Base-by-base conservation (phyloP, 2,113 vertebrate genomes). In the Salminus brasiliensis region DNA sequence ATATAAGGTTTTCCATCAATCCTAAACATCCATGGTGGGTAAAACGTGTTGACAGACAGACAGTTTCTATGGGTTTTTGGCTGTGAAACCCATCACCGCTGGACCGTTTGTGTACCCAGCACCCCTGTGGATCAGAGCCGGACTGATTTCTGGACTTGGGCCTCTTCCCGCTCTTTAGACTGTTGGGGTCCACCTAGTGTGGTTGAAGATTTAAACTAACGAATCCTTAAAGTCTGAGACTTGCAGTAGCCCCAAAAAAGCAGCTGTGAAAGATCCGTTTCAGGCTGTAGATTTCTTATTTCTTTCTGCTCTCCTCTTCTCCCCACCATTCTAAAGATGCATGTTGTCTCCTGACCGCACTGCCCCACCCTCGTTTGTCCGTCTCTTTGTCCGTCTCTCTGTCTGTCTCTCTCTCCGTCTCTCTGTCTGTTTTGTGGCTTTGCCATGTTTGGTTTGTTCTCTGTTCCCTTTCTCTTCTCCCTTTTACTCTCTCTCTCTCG, bases 21-120 rank as follows among this genome's bases (percentile, higher is more conserved):
- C 43, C 36, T 12, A 2, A 47, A 69, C 65, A 16, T 34, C 12
- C 5, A 59, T 78, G 34, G n/a, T 53, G 21, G 45, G 1, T 66
- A 16, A 77, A 62, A 78, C 43, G 60, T 81, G 83, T 72, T 81
- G 79, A 84, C 83, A 84, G 83, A 84, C 83, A 84, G 81, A 83
- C 81, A 74, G 52, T 59, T 45, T n/a, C n/a, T n/a, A 34, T 34
- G 63, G 65, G 76, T 75, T 76, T 76, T n/a, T 60, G 52, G 16
- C 68, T 70, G 32, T 85, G 77, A 84, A 70, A 78, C 74, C 62
- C 32, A 36, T 39, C 62, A 66, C 32, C 23, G 13, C 34, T 55
- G 32, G n/a, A 13, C 74, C 12, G 71, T 52, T 32, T 27, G 45
- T 69, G 36, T 78, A 30, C 78, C 47, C 11, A 32, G 39, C 55